Base-by-base conservation (phyloP, 2,888 invertebrate genomes). In the Drosophila lacicola region DNA sequence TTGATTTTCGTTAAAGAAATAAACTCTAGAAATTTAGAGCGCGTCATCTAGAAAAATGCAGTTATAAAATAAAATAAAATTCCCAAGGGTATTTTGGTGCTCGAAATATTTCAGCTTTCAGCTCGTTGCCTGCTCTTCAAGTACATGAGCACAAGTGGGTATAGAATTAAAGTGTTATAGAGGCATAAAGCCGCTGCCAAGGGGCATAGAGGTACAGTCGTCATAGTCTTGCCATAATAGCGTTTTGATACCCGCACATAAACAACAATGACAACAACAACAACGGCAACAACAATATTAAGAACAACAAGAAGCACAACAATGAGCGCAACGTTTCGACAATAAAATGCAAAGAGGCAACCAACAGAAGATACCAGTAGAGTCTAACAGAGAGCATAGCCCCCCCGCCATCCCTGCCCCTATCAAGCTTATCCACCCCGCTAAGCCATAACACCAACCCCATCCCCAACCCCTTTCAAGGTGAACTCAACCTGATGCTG, bases 201-300 rank as follows among this genome's bases (percentile, higher is more conserved):
- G 34, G 10, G 55, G 37, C 56, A 57, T 65, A 56, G 75, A 67
- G 76, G 76, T 70, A 76, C 67, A 79, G 83, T 70, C 86, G 75
- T 86, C 88, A 74, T 83, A 77, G 85, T 77, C 84, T 73, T 63
- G 87, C 75, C 80, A 81, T 89, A 86, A 86, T 86, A 87, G 85
- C 89, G 85, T 81, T 89, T 89, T 86, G 85, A 89, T 85, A 79
- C 89, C 89, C 84, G 82, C 82, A 89, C 89, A 85, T 85, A 85
- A 89, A 89, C 85, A 89, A 89, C 84, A 88, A 86, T 76, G 76
- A 70, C 68, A 77, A 62, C 76, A 76, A 56, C 80, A 60, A 68
- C 70, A 81, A 21, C 19, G 33, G 2, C 80, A 88, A 88, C 65
- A 84, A 82, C 55, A 71, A 69, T 57, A 71, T 25, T 39, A 37